These are phyloP conservation scores for Agonopterix arenella DNA, from an alignment of 2,888 invertebrate genomes.

Conservation along the genomic window DNA sequence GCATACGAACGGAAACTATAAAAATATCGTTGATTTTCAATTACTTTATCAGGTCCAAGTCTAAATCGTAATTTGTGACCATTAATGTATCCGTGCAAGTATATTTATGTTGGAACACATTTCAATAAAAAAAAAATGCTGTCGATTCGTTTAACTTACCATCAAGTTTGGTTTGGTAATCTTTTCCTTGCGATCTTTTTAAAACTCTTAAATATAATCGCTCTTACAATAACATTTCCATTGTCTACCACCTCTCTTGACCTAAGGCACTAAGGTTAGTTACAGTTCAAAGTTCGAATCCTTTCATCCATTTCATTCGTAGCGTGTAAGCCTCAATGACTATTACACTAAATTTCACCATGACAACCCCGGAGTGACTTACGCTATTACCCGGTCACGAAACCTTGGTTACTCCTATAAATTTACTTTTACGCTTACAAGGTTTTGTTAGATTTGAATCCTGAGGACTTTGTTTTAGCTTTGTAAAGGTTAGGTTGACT, in stretches of 20 bases:
- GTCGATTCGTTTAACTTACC: no score
- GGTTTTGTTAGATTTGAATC: constrained; percentile 18
- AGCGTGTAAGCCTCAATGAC: constrained; percentile 9
- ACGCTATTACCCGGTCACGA: constrained; percentile 36
- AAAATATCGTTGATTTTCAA: no score
- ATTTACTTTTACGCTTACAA: constrained; percentile 20
- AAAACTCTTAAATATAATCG: no score
- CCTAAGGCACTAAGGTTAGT: background rate
- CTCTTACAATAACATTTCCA: no score
- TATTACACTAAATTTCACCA: constrained; percentile 33
- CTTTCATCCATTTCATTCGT: constrained; percentile 3
- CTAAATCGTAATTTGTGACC: no score
- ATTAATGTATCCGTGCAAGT: no score
- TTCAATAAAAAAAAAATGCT: no score
- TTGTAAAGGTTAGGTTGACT: constrained; percentile 6
- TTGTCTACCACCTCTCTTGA: background rate
- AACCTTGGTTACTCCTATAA: constrained; percentile 19
- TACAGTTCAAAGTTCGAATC: constrained; percentile 2
- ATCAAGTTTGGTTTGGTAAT: no score
- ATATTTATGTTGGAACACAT: no score
- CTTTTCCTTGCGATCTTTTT: no score
- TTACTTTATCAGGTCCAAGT: no score
- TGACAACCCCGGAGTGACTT: constrained; percentile 31
- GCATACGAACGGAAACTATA: no score
- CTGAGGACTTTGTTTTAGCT: constrained; percentile 9